Percentiles rank a stretch among this genome's conserved stretches.
phyloP scores from a whole-genome alignment of 2,797 vertebrate species.

The Notolabrus celidotus region DNA sequence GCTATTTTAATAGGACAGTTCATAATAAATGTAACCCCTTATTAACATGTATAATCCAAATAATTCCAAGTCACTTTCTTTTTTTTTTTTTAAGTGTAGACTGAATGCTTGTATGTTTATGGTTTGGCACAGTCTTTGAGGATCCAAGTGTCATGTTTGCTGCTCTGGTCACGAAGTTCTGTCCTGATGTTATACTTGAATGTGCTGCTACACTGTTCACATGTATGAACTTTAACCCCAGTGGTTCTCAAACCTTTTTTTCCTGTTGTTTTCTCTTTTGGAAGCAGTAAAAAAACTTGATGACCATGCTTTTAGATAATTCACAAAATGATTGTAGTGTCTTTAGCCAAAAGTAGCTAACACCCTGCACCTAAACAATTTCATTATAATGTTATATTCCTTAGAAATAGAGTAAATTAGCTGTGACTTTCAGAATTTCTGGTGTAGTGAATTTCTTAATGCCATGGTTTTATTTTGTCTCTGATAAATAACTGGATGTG shows the following conservation, averaged over 20 bases:
- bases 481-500: slow-evolving; percentile 62
- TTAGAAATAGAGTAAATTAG: slow-evolving; percentile 31
- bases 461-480: slow-evolving; percentile 46
- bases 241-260: slow-evolving; percentile 7
- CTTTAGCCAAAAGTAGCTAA: slow-evolving; percentile 50
- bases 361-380: slow-evolving; percentile 20
- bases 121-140: slow-evolving; percentile 56
- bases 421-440: slow-evolving; percentile 39
- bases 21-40: slow-evolving; percentile 1
- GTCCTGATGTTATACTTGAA: slow-evolving; percentile 76
- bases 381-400: slow-evolving; percentile 32
- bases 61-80: slow-evolving; percentile 42
- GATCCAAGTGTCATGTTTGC: slow-evolving; percentile 51
- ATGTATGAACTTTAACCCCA: slow-evolving; percentile 23
- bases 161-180: slow-evolving; percentile 60
- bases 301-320: slow-evolving; percentile 24
- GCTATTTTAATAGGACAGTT: slow-evolving; percentile 40
- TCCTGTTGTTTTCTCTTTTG: not conserved
- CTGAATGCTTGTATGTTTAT: slow-evolving; percentile 29
- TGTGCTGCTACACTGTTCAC: slow-evolving; percentile 74
- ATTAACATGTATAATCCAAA: slow-evolving; percentile 37
- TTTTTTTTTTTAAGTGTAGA: slow-evolving; percentile 23
- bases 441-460: slow-evolving; percentile 41
- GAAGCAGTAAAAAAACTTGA: slow-evolving; percentile 12
- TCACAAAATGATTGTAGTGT: slow-evolving; percentile 35